Base-by-base conservation (phyloP, 1,140 invertebrate species). In the Triops longicaudatus region DNA sequence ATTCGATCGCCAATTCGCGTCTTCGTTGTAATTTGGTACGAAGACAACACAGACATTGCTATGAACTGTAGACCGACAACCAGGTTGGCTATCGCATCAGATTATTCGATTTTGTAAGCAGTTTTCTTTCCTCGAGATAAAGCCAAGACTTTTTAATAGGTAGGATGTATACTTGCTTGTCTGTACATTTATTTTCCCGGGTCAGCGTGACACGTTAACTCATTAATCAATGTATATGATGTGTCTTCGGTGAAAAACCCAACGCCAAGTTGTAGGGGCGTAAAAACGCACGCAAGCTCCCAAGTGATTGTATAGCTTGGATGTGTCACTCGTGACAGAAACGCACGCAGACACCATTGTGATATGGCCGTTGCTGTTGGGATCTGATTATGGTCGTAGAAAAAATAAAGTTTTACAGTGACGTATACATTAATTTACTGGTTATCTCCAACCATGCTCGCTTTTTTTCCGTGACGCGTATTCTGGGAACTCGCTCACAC, bases 311-410 rank as follows among this genome's bases (percentile, higher is more conserved):
- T 63, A 63, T 63, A 63, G 50, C 50, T 63, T 63, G 50, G 10
- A 63, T 63, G 31, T 37, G 50, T 63, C 50, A 63, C 50, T 14
- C 50, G 50, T 63, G 50, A 63, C 50, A 63, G 50, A 63, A 63
- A 63, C n/a, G 50, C 50, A 22, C 50, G 7, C 22, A 63, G 50
- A 63, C 50, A 63, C 50, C 50, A 63, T 63, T 63, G 50, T 63
- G 50, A 63, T 63, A 63, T 63, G 50, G 50, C 50, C 50, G 50
- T 63, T 63, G 50, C 50, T 14, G 50, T 63, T 63, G 50, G 50
- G 50, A 63, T 63, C 50, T 63, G 50, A 63, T 63, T 9, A 22
- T 63, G n/a, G 50, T 63, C 44, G 44, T 63, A 63, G 44, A 63
- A 22, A 63, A 63, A 63, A 63, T 63, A 63, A 63, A 63, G n/a